phyloP scores from a whole-genome alignment of 2,797 vertebrate genomes.

The Dermochelys coriacea region DNA sequence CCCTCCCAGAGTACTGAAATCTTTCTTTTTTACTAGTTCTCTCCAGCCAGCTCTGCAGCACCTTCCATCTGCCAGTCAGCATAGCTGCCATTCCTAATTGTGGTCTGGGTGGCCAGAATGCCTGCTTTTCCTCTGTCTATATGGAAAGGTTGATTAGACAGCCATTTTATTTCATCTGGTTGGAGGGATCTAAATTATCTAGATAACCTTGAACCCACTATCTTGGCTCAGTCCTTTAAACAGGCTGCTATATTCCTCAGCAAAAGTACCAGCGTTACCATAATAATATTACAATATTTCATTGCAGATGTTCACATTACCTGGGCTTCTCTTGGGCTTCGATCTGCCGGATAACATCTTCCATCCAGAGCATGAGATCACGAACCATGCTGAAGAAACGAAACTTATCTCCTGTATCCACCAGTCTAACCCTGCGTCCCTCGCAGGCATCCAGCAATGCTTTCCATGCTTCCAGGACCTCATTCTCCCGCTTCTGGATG shows the following conservation, averaged over 20 bases:
- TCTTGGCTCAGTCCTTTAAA: background rate
- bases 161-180: background rate
- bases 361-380: slow-evolving; percentile 99
- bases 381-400: slow-evolving; percentile 97
- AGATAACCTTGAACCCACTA: background rate
- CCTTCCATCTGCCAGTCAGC: background rate
- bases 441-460: slow-evolving; percentile 93
- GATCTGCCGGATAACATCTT: slow-evolving; percentile 95
- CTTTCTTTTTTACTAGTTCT: background rate
- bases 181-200: background rate
- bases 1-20: no score
- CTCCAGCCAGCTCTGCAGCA: background rate
- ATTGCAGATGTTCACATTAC: slow-evolving; percentile 70
- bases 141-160: background rate
- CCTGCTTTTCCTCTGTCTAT: background rate
- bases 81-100: background rate
- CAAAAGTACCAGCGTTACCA: background rate
- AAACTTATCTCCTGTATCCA: slow-evolving; percentile 94
- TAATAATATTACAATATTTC: background rate
- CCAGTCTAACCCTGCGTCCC: slow-evolving; percentile 89
- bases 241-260: background rate
- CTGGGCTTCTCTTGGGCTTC: slow-evolving; percentile 96
- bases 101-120: background rate
- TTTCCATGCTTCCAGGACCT: slow-evolving; percentile 97
- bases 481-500: slow-evolving; percentile 95